These are phyloP conservation scores for Dusona sp. DNA, from an alignment of 2,888 invertebrate genomes.

Conservation along the genomic window DNA sequence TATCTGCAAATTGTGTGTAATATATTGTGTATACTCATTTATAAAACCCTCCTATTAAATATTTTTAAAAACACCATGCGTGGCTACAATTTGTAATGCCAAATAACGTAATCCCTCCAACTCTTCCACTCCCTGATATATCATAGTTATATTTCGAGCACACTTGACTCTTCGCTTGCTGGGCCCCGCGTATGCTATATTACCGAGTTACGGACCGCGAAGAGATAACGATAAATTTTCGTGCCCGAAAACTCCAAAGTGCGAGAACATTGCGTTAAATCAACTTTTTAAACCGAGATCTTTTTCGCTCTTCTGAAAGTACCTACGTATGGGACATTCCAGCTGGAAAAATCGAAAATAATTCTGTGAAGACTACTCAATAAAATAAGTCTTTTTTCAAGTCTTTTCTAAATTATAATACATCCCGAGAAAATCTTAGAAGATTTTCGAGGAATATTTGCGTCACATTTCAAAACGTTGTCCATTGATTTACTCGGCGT, in stretches of 20 bases:
- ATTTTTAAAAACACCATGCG: conserved; percentile 34
- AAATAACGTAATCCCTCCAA: conserved; percentile 62
- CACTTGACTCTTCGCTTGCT: neutral
- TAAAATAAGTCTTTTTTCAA: neutral
- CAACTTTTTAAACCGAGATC: conserved; percentile 33
- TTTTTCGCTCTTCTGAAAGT: neutral
- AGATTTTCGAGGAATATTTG: neutral
- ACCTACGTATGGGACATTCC: neutral
- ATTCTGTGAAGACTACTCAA: neutral
- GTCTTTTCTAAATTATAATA: neutral
- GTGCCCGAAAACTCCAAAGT: conserved; percentile 25
- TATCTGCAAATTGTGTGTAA: neutral
- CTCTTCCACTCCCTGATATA: conserved; percentile 13
- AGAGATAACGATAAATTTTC: conserved; percentile 58
- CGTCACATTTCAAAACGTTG: too few relatives aligned
- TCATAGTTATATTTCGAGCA: conserved; percentile 49
- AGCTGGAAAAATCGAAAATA: neutral
- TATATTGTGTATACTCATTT: neutral
- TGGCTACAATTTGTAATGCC: conserved; percentile 61
- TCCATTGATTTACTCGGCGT: neutral
- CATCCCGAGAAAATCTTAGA: neutral
- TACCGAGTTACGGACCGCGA: conserved; percentile 27
- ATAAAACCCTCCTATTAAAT: conserved; percentile 2
- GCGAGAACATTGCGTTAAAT: conserved; percentile 50
- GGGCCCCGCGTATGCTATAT: conserved; percentile 8